A percentile compares a stretch with the other conserved stretches of the same genome.
These are phyloP conservation scores for Atractosteus spatula DNA, from an alignment of 2,113 vertebrate genomes.

Conservation along the genomic window DNA sequence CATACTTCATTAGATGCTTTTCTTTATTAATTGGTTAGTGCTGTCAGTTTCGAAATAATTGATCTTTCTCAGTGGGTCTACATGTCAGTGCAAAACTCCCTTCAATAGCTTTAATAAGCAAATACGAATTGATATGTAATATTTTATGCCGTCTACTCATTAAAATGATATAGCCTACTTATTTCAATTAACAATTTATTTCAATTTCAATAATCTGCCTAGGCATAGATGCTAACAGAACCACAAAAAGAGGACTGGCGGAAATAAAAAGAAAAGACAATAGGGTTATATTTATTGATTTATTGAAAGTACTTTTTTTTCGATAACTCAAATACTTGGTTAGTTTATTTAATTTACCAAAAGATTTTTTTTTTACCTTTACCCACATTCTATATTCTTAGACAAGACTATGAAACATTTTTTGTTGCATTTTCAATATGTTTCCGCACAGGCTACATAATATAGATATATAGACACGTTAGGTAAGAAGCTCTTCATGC, in stretches of 20 bases:
- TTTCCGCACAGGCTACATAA: not conserved
- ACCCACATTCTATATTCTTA: too few species aligned
- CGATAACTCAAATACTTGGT: too few species aligned
- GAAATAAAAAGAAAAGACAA: constrained; percentile 12
- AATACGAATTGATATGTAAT: constrained; percentile 36
- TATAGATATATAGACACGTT: not conserved
- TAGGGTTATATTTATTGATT: too few species aligned
- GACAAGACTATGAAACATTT: too few species aligned
- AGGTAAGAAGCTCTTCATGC: constrained; percentile 35
- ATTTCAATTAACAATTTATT: constrained; percentile 49
- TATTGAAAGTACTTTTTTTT: too few species aligned
- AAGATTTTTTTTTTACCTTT: too few species aligned
- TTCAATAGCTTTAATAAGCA: constrained; percentile 65
- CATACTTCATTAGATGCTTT: constrained; percentile 45
- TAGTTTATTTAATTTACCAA: too few species aligned
- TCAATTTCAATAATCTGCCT: constrained; percentile 49
- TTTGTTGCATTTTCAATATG: too few species aligned
- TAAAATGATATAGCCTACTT: constrained; percentile 52
- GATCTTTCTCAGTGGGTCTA: constrained; percentile 56
- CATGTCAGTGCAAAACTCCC: constrained; percentile 58
- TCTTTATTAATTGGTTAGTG: constrained; percentile 58
- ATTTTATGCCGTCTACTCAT: constrained; percentile 39
- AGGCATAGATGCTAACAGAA: constrained; percentile 45
- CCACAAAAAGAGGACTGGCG: constrained; percentile 19
- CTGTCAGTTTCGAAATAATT: constrained; percentile 68